Evolutionary conservation across 1,140 invertebrate species (phyloP).

Genomic region (Mizuhopecten yessoensis): DNA sequence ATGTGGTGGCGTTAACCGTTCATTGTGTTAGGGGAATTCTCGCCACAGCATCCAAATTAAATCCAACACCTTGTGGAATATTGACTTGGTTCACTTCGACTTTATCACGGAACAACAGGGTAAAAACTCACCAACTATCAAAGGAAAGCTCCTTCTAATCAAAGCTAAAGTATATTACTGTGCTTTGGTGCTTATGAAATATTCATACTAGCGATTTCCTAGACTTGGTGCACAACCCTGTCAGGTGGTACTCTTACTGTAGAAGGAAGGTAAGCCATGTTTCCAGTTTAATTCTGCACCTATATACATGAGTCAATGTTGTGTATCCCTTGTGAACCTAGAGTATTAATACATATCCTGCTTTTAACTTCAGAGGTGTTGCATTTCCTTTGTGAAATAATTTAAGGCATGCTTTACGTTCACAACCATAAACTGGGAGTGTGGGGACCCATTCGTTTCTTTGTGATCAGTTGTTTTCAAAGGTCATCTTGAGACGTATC

Average conservation of each 20-base stretch:
- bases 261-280: background rate
- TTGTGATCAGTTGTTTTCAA: too few species aligned
- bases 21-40: background rate
- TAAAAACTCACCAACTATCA: background rate
- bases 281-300: background rate
- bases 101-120: background rate
- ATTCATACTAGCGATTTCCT: conserved; percentile 2
- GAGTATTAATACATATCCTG: too few species aligned
- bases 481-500: too few species aligned
- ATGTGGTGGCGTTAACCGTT: background rate
- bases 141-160: background rate
- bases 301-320: too few species aligned
- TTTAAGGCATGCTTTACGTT: too few species aligned
- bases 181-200: conserved; percentile 4
- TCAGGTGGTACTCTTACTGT: background rate
- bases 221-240: background rate
- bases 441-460: too few species aligned
- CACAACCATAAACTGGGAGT: too few species aligned
- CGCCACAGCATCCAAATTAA: conserved; percentile 4
- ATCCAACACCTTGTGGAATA: conserved; percentile 7
- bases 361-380: too few species aligned
- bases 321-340: too few species aligned
- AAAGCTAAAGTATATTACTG: background rate
- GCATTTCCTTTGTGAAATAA: too few species aligned
- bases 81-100: background rate